phyloP scores from a whole-genome alignment of 2,888 invertebrate species.

The Agrilus mali region DNA sequence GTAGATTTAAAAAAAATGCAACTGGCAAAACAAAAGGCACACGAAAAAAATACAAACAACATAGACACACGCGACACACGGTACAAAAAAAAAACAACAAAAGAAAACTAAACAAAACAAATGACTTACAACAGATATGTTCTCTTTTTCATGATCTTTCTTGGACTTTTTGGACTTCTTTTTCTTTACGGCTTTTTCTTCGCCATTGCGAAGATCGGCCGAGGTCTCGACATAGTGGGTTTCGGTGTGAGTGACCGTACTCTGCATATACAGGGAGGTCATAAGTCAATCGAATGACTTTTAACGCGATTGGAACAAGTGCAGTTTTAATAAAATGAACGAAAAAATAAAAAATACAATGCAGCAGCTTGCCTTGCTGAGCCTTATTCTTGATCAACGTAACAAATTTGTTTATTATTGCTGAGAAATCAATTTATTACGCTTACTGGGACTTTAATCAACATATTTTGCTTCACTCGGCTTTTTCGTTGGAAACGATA shows the following conservation, averaged over 20 bases:
- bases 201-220: conserved; percentile 22
- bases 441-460: too few species aligned
- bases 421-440: too few species aligned
- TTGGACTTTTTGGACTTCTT: conserved; percentile 51
- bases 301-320: too few species aligned
- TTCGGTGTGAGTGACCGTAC: conserved; percentile 24
- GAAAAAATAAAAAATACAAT: too few species aligned
- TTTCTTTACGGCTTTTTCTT: conserved; percentile 33
- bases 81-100: conserved; percentile 4
- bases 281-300: not conserved
- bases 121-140: conserved; percentile 52
- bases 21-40: not conserved
- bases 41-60: conserved; percentile 5
- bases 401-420: too few species aligned
- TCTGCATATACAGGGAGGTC: conserved; percentile 22
- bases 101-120: conserved; percentile 9
- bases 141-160: conserved; percentile 51
- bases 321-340: too few species aligned
- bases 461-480: too few species aligned
- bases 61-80: too few species aligned
- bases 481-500: too few species aligned
- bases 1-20: too few species aligned
- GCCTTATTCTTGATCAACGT: too few species aligned
- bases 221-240: conserved; percentile 27
- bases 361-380: too few species aligned